Conservation (phyloP, 2,797 vertebrate species). For the Tarsius wallacei region DNA sequence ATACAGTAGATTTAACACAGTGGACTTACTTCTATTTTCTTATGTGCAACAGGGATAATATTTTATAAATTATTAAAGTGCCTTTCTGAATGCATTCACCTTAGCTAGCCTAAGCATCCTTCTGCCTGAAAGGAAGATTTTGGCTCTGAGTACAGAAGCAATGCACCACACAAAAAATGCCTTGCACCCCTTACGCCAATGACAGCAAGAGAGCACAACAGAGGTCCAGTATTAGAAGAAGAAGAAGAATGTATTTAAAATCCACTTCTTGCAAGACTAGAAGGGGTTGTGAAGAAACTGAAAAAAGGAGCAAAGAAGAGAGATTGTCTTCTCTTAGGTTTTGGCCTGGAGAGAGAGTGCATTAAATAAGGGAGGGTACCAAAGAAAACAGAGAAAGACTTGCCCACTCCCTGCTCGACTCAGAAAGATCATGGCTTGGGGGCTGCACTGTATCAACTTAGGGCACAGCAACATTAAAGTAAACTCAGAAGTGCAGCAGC, state of each 20-base stretch:
- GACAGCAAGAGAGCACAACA: background rate
- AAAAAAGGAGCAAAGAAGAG: background rate
- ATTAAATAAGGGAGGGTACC: background rate
- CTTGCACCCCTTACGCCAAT: background rate
- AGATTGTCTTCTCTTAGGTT: background rate
- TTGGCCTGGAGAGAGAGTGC: background rate
- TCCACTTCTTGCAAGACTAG: background rate
- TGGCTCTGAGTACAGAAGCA: constrained; percentile 17
- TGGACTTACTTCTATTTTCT: constrained; percentile 64
- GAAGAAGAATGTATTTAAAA: background rate
- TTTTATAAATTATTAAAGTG: constrained; percentile 78
- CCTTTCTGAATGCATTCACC: constrained; percentile 64
- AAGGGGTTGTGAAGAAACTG: background rate
- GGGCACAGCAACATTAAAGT: background rate
- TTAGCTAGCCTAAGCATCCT: constrained; percentile 57
- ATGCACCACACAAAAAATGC: background rate
- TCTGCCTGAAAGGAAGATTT: constrained; percentile 61
- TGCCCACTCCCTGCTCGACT: background rate
- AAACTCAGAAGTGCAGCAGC: background rate
- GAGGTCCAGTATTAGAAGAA: background rate
- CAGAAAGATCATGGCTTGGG: background rate
- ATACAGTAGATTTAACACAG: constrained; percentile 59
- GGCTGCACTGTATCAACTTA: background rate
- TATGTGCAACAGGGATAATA: constrained; percentile 56
- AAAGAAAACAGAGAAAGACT: background rate